Conservation (phyloP, 2,797 vertebrate species). For the Pseudopleuronectes americanus region DNA sequence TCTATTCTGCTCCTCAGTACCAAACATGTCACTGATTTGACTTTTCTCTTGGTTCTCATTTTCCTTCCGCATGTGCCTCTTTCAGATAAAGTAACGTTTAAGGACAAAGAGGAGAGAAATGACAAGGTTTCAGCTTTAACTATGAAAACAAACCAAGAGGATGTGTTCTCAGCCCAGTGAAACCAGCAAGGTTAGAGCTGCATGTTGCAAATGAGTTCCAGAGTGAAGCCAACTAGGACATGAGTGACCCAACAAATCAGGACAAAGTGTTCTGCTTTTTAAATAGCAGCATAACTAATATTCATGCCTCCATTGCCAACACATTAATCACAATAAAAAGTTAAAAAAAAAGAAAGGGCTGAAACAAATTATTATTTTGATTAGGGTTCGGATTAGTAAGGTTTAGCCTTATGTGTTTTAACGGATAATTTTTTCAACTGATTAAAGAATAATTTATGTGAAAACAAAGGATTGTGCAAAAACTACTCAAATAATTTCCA, state of each 20-base stretch:
- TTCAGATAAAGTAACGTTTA: background rate
- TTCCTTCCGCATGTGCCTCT: slow-evolving; percentile 6
- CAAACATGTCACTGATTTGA: slow-evolving; percentile 12
- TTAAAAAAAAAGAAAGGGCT: no score
- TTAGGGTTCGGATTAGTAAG: no score
- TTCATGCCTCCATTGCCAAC: background rate
- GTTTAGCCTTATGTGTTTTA: no score
- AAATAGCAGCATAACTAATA: no score
- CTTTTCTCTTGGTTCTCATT: slow-evolving; percentile 7
- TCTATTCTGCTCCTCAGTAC: slow-evolving; percentile 19
- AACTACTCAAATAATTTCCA: no score
- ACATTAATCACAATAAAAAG: background rate
- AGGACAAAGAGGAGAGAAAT: background rate
- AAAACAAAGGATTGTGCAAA: no score
- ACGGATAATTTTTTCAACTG: no score
- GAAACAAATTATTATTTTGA: no score
- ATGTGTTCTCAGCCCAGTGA: background rate
- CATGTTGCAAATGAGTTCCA: background rate
- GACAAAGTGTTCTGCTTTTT: no score
- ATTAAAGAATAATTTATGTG: no score
- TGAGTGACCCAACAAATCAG: background rate
- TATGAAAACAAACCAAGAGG: no score
- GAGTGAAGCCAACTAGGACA: background rate
- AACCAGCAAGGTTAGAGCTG: background rate
- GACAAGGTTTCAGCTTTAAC: background rate